Percentiles rank a stretch among this genome's conserved stretches.
Conservation (phyloP, 2,797 vertebrate genomes). For the Oophaga sylvatica region DNA sequence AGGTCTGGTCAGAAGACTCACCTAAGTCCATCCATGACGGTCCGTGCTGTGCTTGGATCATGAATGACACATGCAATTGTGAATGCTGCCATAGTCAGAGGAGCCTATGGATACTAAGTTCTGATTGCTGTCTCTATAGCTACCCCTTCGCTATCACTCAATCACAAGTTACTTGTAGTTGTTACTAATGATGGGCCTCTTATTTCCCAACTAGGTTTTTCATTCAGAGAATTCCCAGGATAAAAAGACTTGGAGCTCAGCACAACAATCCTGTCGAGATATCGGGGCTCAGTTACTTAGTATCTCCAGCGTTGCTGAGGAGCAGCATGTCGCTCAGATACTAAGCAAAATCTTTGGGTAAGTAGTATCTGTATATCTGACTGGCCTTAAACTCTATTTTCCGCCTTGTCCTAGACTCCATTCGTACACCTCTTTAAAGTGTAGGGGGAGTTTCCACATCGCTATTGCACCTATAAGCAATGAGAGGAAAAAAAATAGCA, state of each 20-base stretch:
- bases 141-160: not conserved
- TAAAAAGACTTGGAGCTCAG: constrained; percentile 87
- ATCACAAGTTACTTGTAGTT: not conserved
- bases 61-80: no score
- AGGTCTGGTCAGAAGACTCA: no score
- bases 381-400: no score
- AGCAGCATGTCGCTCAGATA: constrained; percentile 83
- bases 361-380: not conserved
- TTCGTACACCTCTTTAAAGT: not conserved
- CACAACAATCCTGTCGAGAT: constrained; percentile 84
- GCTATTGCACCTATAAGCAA: no score
- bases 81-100: not conserved
- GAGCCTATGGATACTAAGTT: not conserved
- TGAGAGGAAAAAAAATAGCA: no score
- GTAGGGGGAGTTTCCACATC: not conserved
- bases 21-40: no score
- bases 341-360: constrained; percentile 93
- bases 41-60: no score
- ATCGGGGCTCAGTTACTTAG: constrained; percentile 90
- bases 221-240: constrained; percentile 80
- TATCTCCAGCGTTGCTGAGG: constrained; percentile 84
- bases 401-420: no score
- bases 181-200: not conserved
- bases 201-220: constrained; percentile 79
- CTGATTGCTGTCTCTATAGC: not conserved